Evolutionary conservation across 2,888 invertebrate species (phyloP), one percentile per base, ranked within the genome.

Genomic region (Dasysyrphus tricinctus): DNA sequence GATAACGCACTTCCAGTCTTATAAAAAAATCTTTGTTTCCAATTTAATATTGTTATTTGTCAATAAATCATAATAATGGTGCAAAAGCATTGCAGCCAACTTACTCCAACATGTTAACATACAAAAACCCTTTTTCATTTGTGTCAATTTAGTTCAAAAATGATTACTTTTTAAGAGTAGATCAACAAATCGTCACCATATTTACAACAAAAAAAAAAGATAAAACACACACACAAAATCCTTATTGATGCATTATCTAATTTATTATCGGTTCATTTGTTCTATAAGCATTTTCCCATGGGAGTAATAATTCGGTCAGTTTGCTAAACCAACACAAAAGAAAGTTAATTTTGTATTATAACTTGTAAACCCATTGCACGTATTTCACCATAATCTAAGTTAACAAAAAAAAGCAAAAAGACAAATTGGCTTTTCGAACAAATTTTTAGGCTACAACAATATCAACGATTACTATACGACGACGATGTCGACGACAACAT

Each of bases 231-330:
- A 29, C 12, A 2, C 12, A 8, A 29, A 12, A 19, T 42, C 47
- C 47, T 16, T 14, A 67, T 67, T 16, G 37, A 49, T 12, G 34
- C 49, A 34, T 69, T 39, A 39, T n/a, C n/a, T 69, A 29, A 69
- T 69, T 54, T 39, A 69, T 54, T 4, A 39, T 24, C 29, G 24
- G 37, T 69, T 24, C 51, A 49, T 51, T 39, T 51, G 24, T 39
- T 39, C 37, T 51, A n/a, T n/a, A 19, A 69, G 12, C 44, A 24
- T 12, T 51, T n/a, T 19, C n/a, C n/a, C 51, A 19, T 9, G 11
- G 29, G 11, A 69, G 7, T 24, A 69, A 54, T 69, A 69, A 54
- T 39, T 69, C 69, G 69, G 69, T 69, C 69, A 69, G 69, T 69
- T 69, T 39, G n/a, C 67, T 39, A 14, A 37, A 51, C 67, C 67